Evolutionary conservation across 2,113 vertebrate genomes (phyloP), one percentile per base, ranked within the genome.

Genomic region (Labeo rohita): DNA sequence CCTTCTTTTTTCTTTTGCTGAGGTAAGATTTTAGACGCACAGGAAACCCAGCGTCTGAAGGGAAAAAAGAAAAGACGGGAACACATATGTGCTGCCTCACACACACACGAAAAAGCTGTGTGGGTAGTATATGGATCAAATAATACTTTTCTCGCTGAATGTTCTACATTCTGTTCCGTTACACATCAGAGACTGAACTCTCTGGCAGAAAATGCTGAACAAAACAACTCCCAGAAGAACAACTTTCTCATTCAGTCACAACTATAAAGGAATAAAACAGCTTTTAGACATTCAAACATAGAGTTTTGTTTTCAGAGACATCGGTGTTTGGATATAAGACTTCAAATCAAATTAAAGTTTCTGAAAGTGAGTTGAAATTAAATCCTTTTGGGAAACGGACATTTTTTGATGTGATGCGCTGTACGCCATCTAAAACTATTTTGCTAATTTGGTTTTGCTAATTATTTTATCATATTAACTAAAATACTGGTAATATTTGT

Each of bases 51-150:
- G 72, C 91, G 89, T 90, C 88, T 89, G 90, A 88, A 39, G 89
- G 89, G 63, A 89, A 75, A 87, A 89, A 89, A 39, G 21, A 68
- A 65, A 52, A 68, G 79, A 78, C 11, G 8, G n/a, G 52, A 80
- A 49, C 56, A 47, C 78, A 47, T 65, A 65, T 65, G 13, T 49
- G 43, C 43, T 43, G 2, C 16, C 36, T 23, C 68, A 88, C 66
- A 68, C 61, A 65, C 23, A 65, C 21, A 63, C 66, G 2, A 90
- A 90, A 87, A 89, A 91, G 91, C 92, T 93, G 92, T 94, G 91
- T 90, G 83, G 88, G 92, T 90, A 93, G 91, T 90, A 93, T 92
- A 92, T 92, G 93, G 80, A 92, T 93, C 87, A 93, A 90, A 90
- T 88, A 93, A 92, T 90, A 88, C 89, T 87, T 89, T 90, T 75